Percentiles rank a stretch among this genome's conserved stretches.
Evolutionary conservation across 2,113 vertebrate genomes (phyloP).

Genomic region (Tenrec ecaudatus): DNA sequence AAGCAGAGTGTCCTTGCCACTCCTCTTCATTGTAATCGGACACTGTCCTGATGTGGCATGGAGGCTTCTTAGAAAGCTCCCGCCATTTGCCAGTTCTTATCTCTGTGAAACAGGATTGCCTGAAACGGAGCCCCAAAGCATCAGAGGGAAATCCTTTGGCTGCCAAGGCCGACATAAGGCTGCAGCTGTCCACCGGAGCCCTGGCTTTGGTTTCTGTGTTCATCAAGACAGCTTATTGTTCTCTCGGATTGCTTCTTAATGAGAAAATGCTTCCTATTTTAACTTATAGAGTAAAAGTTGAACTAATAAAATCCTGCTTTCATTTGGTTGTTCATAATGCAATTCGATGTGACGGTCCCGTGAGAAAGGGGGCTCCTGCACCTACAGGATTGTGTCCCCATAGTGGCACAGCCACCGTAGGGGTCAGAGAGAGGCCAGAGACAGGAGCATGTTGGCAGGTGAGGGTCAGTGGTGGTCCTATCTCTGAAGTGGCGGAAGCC

Average conservation of each 20-base stretch:
- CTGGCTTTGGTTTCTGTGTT: no score
- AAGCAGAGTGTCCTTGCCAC: background rate
- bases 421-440: background rate
- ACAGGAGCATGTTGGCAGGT: background rate
- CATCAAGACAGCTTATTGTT: background rate
- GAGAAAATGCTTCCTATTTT: conserved; percentile 34
- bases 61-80: background rate
- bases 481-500: no score
- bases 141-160: background rate
- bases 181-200: background rate
- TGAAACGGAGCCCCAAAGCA: background rate
- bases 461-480: background rate
- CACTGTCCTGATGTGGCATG: background rate
- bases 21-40: background rate
- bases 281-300: conserved; percentile 25
- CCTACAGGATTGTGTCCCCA: background rate
- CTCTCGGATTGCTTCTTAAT: background rate
- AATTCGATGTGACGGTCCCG: background rate
- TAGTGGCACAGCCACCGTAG: background rate
- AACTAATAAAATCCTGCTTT: background rate
- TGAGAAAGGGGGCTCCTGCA: background rate
- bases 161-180: background rate
- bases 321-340: background rate
- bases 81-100: background rate
- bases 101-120: background rate